Base-by-base conservation (phyloP, 2,113 vertebrate genomes). In the Mola mola region DNA sequence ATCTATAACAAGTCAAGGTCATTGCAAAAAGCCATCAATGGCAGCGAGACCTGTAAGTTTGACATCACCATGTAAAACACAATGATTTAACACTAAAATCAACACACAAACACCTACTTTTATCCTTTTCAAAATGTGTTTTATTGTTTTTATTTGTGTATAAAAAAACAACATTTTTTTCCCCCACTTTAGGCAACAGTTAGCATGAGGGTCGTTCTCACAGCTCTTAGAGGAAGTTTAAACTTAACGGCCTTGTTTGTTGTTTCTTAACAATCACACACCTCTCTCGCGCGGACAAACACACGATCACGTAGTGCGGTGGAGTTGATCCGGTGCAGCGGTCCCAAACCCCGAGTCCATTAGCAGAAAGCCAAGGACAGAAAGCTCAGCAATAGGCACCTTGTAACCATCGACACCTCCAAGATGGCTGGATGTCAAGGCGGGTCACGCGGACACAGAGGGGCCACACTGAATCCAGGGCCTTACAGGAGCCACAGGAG, bases 91-190 rank as follows among this genome's bases (percentile, higher is more conserved):
- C 2, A 17, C 6, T n/a, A 2, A 29, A 47, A 72, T 26, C 13
- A 52, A 56, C 16, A 37, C 4, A 40, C n/a, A 16, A 3, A 40
- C 15, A 36, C 26, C 37, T 49, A 62, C 19, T 36, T 2, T 10
- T 24, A 8, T 41, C 19, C n/a, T 63, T 67, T 67, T 86, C 83
- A n/a, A 56, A 76, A 72, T 85, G 64, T 85, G 64, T 82, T 89
- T 89, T 83, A 85, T 86, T 86, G 66, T 83, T 87, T 88, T 83
- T 82, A 82, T 79, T 83, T 91, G 88, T 83, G 83, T 90, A 91
- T 88, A 89, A 89, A 89, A 89, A 78, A 71, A n/a, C n/a, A n/a
- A n/a, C n/a, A n/a, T n/a, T n/a, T 49, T 79, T 79, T 69, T 75
- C 75, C 65, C 80, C 80, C 83, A 85, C 79, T 85, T 84, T 86